A percentile compares a stretch with the other conserved stretches of the same genome.
Evolutionary conservation across 2,888 invertebrate genomes (phyloP).

Genomic region (Diaphora mendica): DNA sequence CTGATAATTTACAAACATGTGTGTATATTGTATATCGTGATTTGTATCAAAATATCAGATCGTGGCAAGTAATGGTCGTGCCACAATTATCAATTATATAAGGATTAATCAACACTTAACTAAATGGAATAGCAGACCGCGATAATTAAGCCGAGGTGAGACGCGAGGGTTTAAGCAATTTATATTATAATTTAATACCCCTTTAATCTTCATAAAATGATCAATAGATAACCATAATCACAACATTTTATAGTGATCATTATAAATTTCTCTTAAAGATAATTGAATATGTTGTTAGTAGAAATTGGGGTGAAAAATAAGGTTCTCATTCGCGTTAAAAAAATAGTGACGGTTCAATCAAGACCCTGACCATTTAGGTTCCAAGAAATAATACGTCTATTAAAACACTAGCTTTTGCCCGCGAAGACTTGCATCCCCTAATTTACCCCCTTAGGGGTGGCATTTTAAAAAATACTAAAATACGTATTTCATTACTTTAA

Average conservation of each 20-base stretch:
- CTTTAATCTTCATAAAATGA: neutral
- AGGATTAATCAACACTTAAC: conserved; percentile 14
- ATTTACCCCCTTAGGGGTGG: no score
- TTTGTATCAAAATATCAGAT: neutral
- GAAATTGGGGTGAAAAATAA: no score
- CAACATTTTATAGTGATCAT: neutral
- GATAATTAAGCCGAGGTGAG: conserved; percentile 6
- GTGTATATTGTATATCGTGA: no score
- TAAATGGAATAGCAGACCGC: conserved; percentile 4
- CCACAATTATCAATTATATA: neutral
- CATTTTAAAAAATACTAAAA: no score
- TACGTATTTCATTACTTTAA: no score
- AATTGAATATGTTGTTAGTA: neutral
- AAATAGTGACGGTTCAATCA: neutral
- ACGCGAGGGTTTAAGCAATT: neutral
- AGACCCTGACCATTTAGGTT: no score
- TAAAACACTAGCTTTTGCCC: no score
- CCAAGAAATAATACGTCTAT: no score
- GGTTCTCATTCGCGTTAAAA: neutral
- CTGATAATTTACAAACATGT: no score
- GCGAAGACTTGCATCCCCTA: no score
- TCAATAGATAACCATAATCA: neutral
- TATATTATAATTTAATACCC: conserved; percentile 4
- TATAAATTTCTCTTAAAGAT: neutral
- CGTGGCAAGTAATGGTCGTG: neutral